Conservation (phyloP, 2,113 vertebrate genomes). For the Boulengeromyrus knoepffleri region DNA sequence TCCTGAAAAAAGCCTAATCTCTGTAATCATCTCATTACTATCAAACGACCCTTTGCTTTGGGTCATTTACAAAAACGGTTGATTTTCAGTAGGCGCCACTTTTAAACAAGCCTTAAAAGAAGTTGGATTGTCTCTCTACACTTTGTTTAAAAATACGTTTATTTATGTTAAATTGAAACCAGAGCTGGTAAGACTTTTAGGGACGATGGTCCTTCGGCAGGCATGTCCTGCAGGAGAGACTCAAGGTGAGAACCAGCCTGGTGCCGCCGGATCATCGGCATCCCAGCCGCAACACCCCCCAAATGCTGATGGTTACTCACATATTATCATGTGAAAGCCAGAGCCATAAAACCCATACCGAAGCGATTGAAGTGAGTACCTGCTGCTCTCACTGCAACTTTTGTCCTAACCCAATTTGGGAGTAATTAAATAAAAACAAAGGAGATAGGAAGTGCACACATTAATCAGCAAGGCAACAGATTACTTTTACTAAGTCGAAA, state of each 20-base stretch:
- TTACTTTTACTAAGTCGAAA: background rate
- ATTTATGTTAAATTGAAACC: background rate
- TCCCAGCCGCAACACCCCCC: slow-evolving; percentile 15
- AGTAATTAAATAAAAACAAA: slow-evolving; percentile 56
- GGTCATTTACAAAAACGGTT: background rate
- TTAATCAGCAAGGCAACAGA: slow-evolving; percentile 30
- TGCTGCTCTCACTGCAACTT: slow-evolving; percentile 27
- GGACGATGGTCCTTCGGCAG: background rate
- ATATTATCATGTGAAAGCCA: slow-evolving; percentile 48
- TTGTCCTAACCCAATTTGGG: slow-evolving; percentile 46
- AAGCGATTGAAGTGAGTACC: slow-evolving; percentile 42
- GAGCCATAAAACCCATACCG: slow-evolving; percentile 25
- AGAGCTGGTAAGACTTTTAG: background rate
- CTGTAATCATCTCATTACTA: background rate
- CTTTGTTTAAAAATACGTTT: background rate
- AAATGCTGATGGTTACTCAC: slow-evolving; percentile 46
- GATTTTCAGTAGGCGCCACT: background rate
- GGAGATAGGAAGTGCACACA: slow-evolving; percentile 47
- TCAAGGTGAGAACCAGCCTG: background rate
- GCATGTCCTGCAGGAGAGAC: background rate
- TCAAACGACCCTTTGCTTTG: background rate
- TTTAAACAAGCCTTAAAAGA: background rate
- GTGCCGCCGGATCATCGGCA: background rate
- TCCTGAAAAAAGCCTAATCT: background rate
- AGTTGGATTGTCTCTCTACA: background rate